Evolutionary conservation across 1,140 invertebrate genomes (phyloP), one percentile per base, ranked within the genome.

Genomic region (Cydia amplana): DNA sequence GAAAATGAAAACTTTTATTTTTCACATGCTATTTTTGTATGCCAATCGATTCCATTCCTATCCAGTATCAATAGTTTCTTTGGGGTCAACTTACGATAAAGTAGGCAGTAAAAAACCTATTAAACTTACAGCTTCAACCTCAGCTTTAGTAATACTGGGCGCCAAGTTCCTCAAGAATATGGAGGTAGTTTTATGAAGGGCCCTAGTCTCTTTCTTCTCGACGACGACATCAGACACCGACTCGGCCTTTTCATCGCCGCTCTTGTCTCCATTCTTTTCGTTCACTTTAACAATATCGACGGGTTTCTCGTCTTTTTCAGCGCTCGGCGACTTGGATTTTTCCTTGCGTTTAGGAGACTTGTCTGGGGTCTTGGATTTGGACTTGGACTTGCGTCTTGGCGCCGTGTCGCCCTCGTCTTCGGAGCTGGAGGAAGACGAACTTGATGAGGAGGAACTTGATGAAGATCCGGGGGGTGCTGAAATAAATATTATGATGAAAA

Each of bases 151-250:
- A 73, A 99, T 99, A 2, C 96, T 97, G 0, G 99, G 98, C 0
- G 98, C 97, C 40, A 99, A 94, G 92, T 99, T 99, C 36, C 99
- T 94, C 16, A 99, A 94, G 85, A 99, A 99, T 77, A 99, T 99
- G 0, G 98, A 99, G 20, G 97, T 97, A 3, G 99, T 99, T 89
- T 98, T 98, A 87, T 99, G 99, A 23, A 97, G 90, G 25, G 95
- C 95, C 75, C 95, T 94, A 0, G 94, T 94, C 86, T 96, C 95
- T 43, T 94, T 94, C 82, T 95, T 95, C 67, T 93, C 89, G 0
- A 83, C 79, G 10, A 80, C 80, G 10, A 87, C 86, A 20, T 92
- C 90, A 75, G 77, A 87, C 2, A 81, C 76, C 4, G 85, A 82
- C 73, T 93, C 89, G 3, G 83, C 83, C 76, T 93, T 94, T 81